phyloP scores from a whole-genome alignment of 2,113 vertebrate genomes.

The Xyliphius kryptos region DNA sequence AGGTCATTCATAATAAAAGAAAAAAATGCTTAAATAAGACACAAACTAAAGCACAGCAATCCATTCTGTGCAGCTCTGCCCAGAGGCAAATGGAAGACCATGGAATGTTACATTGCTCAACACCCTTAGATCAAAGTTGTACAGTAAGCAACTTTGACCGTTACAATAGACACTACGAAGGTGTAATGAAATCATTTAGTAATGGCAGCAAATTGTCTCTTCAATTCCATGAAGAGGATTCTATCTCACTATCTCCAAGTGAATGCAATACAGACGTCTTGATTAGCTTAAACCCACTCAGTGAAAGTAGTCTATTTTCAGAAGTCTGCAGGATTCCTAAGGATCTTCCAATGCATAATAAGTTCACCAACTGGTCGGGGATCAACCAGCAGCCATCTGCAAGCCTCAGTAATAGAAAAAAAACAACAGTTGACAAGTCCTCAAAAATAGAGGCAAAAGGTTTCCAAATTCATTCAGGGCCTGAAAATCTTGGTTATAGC shows the following conservation, averaged over 20 bases:
- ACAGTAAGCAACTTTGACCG: neutral
- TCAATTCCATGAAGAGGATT: conserved; percentile 55
- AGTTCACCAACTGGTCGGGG: conserved; percentile 84
- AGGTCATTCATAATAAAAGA: conserved; percentile 16
- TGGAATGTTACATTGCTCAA: conserved; percentile 7
- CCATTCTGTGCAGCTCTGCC: conserved; percentile 10
- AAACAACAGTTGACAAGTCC: neutral
- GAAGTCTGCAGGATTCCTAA: conserved; percentile 50
- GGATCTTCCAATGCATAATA: conserved; percentile 80
- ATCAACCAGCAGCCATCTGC: conserved; percentile 53
- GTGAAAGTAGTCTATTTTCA: conserved; percentile 28
- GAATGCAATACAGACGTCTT: conserved; percentile 77
- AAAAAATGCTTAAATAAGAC: conserved; percentile 19
- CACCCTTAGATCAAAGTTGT: conserved; percentile 1
- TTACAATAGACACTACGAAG: conserved; percentile 21
- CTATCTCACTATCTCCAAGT: conserved; percentile 62
- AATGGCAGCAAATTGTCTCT: conserved; percentile 42
- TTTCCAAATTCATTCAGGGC: conserved; percentile 15
- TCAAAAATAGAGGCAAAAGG: conserved; percentile 39
- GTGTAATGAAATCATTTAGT: conserved; percentile 21
- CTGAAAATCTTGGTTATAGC: conserved; percentile 30
- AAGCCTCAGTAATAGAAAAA: conserved; percentile 13
- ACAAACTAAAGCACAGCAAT: neutral
- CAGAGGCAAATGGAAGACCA: conserved; percentile 12
- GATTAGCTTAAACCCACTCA: conserved; percentile 51